Conservation (phyloP, 2,113 vertebrate species). For the Brachyistius frenatus region DNA sequence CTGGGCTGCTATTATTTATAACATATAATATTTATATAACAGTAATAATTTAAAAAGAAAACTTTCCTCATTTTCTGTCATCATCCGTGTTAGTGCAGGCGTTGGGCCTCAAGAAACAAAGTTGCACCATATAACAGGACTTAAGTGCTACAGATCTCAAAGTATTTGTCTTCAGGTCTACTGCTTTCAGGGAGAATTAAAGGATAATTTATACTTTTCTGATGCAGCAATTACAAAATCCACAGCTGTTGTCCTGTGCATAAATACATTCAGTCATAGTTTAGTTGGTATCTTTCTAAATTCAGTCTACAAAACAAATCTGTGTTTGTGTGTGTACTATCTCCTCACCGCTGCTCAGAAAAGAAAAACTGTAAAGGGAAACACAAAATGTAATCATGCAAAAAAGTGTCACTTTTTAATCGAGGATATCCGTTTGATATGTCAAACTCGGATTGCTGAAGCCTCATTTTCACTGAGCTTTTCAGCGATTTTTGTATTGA, state of each 20-base stretch:
- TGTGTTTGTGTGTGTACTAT: too few relatives aligned
- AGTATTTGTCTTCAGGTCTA: neutral
- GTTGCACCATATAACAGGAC: too few relatives aligned
- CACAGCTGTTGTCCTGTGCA: too few relatives aligned
- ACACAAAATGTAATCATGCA: neutral
- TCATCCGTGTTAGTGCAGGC: neutral
- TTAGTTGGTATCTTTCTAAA: too few relatives aligned
- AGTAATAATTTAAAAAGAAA: neutral
- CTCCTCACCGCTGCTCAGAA: neutral
- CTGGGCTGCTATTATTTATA: conserved; percentile 30
- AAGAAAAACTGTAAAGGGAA: neutral
- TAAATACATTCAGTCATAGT: too few relatives aligned
- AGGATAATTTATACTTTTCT: too few relatives aligned
- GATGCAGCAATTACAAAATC: too few relatives aligned
- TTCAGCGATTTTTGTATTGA: neutral
- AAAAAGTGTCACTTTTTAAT: too few relatives aligned
- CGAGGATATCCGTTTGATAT: neutral
- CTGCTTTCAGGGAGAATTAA: neutral
- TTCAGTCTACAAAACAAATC: too few relatives aligned
- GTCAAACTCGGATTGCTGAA: neutral
- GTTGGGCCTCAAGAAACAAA: too few relatives aligned
- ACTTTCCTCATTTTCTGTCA: neutral
- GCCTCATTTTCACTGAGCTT: too few relatives aligned
- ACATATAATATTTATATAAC: neutral
- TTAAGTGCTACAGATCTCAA: too few relatives aligned